Conservation (phyloP, 2,113 vertebrate species). For the Hyaena hyaena region DNA sequence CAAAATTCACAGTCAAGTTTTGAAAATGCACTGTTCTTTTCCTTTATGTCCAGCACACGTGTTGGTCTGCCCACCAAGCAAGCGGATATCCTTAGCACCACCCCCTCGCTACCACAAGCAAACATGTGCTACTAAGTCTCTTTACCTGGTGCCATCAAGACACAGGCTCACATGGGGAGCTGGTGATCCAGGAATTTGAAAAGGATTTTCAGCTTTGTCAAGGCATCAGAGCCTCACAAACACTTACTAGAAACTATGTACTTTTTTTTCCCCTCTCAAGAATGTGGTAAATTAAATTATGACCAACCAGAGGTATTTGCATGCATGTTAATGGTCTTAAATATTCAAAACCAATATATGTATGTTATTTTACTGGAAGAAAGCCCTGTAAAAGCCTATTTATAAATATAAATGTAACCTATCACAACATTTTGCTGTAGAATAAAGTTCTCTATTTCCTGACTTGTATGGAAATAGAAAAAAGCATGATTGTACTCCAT, state of each 20-base stretch:
- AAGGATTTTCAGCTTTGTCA: not conserved
- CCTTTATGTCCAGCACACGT: not conserved
- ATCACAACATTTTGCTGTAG: not conserved
- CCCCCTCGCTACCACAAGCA: not conserved
- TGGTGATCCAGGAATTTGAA: not conserved
- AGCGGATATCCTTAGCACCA: not conserved
- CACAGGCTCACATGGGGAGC: not conserved
- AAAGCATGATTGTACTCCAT: not conserved
- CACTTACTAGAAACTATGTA: not conserved
- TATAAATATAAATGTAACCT: not conserved
- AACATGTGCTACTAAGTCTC: not conserved
- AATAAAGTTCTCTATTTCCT: constrained; percentile 12
- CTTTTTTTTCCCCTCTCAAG: not conserved
- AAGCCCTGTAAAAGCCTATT: not conserved
- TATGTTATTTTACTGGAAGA: not conserved
- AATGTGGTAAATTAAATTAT: not conserved
- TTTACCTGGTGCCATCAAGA: not conserved
- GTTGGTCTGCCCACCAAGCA: not conserved
- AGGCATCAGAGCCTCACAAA: not conserved
- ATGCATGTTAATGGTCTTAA: not conserved
- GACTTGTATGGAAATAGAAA: not conserved
- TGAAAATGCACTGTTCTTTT: not conserved
- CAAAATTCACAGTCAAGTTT: not conserved
- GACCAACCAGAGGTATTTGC: too few relatives aligned
- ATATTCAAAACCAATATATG: not conserved